These are phyloP conservation scores for Prolemur simus DNA, from an alignment of 2,113 vertebrate genomes.

Conservation along the genomic window DNA sequence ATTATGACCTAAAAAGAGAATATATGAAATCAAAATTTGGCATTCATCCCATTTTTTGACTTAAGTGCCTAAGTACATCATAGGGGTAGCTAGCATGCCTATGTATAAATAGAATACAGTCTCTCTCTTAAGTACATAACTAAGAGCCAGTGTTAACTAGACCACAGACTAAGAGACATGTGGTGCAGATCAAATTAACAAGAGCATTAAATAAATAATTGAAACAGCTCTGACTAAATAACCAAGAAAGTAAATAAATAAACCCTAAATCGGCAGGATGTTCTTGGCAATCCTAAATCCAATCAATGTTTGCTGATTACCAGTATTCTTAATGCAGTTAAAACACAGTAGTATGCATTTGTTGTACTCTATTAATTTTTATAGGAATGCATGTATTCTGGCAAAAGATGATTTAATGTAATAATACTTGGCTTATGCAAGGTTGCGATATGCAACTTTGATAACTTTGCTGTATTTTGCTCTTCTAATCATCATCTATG, in stretches of 20 bases:
- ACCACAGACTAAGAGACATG: not conserved
- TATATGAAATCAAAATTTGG: not conserved
- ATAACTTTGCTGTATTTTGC: not conserved
- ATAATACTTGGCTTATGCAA: not conserved
- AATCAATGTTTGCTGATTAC: not conserved
- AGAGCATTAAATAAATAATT: constrained; percentile 43
- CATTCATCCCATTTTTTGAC: not conserved
- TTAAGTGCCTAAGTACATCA: not conserved
- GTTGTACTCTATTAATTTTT: not conserved
- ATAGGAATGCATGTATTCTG: not conserved
- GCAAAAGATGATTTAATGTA: not conserved
- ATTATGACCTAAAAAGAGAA: not conserved
- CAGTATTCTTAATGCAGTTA: not conserved
- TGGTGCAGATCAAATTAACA: constrained; percentile 24
- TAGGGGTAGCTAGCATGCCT: not conserved
- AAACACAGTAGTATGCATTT: not conserved
- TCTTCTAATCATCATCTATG: not conserved
- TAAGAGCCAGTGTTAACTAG: not conserved
- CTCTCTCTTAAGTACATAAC: not conserved
- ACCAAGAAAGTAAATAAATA: constrained; percentile 47
- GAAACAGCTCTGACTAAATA: constrained; percentile 6
- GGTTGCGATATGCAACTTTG: not conserved
- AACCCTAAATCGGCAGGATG: not conserved
- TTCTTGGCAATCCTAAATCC: not conserved
- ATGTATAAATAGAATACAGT: not conserved